These are phyloP conservation scores for Melanostigma gelatinosum DNA, from an alignment of 2,113 vertebrate species.

Conservation along the genomic window DNA sequence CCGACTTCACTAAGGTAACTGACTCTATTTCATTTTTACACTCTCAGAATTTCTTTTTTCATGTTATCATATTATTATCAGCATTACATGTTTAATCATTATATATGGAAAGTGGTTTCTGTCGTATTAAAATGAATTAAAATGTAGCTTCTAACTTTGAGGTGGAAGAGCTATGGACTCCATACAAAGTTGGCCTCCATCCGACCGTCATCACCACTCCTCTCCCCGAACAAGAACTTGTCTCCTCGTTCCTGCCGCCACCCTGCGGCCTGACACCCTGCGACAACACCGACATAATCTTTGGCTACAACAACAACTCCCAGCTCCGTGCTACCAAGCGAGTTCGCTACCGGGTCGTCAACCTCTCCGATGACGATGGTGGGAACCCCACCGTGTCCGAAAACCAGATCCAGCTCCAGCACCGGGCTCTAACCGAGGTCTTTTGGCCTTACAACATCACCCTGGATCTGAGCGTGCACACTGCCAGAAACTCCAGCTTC, in stretches of 20 bases:
- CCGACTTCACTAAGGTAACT: conserved; percentile 79
- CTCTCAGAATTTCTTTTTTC: neutral
- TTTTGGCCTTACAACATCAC: conserved; percentile 94
- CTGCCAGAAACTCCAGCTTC: conserved; percentile 88
- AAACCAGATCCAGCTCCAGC: conserved; percentile 88
- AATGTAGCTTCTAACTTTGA: conserved; percentile 37
- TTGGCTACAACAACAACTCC: conserved; percentile 90
- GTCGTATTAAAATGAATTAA: neutral
- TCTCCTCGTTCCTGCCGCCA: conserved; percentile 85
- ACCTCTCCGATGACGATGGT: conserved; percentile 85
- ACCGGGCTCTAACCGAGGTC: conserved; percentile 85
- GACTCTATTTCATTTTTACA: neutral
- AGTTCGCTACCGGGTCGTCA: conserved; percentile 91
- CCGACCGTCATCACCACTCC: conserved; percentile 82
- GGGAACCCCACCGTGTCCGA: conserved; percentile 85
- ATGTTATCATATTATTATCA: neutral
- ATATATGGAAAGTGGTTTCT: neutral
- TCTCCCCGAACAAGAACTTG: conserved; percentile 72
- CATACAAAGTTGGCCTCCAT: conserved; percentile 83
- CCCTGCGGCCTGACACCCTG: conserved; percentile 90
- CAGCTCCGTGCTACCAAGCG: conserved; percentile 86
- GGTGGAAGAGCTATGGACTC: conserved; percentile 84
- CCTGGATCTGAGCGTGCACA: conserved; percentile 86
- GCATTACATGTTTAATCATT: neutral
- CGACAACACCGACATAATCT: conserved; percentile 90